Evolutionary conservation across 2,888 invertebrate genomes (phyloP), one percentile per base, ranked within the genome.

Genomic region (Odontocolon sp.): DNA sequence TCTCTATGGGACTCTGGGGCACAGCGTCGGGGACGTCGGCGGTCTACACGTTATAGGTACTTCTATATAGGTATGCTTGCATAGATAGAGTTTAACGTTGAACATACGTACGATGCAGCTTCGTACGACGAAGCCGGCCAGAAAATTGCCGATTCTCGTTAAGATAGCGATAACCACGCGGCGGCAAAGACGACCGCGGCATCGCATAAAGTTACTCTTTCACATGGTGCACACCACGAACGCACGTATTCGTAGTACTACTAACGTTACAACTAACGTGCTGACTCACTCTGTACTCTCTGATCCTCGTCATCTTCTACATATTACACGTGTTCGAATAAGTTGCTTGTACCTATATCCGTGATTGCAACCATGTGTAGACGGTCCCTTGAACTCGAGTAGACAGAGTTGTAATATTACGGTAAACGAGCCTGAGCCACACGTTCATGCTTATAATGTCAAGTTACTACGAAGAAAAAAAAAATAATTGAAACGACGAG

Each of bases 81-180:
- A n/a, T n/a, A n/a, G n/a, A n/a, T n/a, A n/a, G n/a, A n/a, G n/a
- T n/a, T n/a, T n/a, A n/a, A n/a, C n/a, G n/a, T n/a, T n/a, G n/a
- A n/a, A n/a, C n/a, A n/a, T n/a, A n/a, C n/a, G n/a, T n/a, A n/a
- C n/a, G n/a, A n/a, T n/a, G n/a, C n/a, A n/a, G n/a, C 70, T 74
- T 77, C 76, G 80, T 76, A 71, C 75, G 79, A 75, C 78, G 63
- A 75, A 71, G 61, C 70, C 64, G 76, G 76, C 76, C 74, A 78
- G 86, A 86, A 87, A 86, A 87, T 86, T 81, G 85, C 82, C 83
- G 87, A 87, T 87, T 84, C 85, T 87, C 85, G 84, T 87, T 85
- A 85, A 87, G 87, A 87, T 87, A 84, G 80, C 84, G 82, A 85
- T 84, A 84, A 83, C 81, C 79, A 78, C 79, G 80, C 66, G 80